These are phyloP conservation scores for Tetramorium simillimum DNA, from an alignment of 1,140 invertebrate species.

Conservation along the genomic window DNA sequence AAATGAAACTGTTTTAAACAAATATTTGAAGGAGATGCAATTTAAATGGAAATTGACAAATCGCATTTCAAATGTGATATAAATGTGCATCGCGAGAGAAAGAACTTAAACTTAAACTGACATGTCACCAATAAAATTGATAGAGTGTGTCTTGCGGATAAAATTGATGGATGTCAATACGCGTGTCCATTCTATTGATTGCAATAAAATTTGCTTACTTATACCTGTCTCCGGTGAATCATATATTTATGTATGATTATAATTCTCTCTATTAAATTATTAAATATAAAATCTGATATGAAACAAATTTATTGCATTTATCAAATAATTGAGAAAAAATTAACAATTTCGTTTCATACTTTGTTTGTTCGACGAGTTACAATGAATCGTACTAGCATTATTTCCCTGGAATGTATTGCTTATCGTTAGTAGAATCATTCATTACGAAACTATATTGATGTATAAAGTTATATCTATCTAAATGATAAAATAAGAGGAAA, in stretches of 20 bases:
- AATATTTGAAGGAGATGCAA: not conserved
- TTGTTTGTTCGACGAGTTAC: not conserved
- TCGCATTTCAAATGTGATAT: not conserved
- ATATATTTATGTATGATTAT: not conserved
- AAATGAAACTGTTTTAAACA: not conserved
- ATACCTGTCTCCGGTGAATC: not conserved
- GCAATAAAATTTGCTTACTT: not conserved
- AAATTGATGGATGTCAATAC: slow-evolving; percentile 5
- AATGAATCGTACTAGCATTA: not conserved
- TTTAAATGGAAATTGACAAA: not conserved
- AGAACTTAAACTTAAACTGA: slow-evolving; percentile 42
- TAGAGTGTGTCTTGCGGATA: not conserved
- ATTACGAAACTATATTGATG: not conserved
- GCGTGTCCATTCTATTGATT: not conserved
- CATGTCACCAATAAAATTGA: slow-evolving; percentile 43
- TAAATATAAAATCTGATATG: not conserved
- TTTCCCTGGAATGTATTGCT: not conserved
- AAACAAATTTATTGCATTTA: not conserved
- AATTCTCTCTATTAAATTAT: not conserved
- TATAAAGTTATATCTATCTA: slow-evolving; percentile 16
- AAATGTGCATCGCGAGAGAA: slow-evolving; percentile 1
- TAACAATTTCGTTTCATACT: not conserved
- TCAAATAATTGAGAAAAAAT: not conserved
- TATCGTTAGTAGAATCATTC: not conserved
- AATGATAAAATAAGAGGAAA: slow-evolving; percentile 38